Base-by-base conservation (phyloP, 2,113 vertebrate species). In the Setophaga kirtlandii region DNA sequence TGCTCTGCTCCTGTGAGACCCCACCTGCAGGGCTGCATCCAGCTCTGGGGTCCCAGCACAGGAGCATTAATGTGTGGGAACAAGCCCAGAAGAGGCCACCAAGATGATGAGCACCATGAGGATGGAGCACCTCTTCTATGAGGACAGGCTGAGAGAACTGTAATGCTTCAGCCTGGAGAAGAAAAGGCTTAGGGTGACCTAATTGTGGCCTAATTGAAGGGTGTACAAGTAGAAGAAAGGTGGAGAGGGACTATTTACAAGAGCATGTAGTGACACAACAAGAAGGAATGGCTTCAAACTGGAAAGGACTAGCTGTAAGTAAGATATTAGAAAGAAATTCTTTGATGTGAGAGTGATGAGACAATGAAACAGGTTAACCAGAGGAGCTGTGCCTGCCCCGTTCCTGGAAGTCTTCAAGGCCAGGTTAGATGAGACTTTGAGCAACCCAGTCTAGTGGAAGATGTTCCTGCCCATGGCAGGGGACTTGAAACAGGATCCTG, bases 41-140 rank as follows among this genome's bases (percentile, higher is more conserved):
- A 53, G 27, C 13, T 18, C 68, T 55, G 39, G 47, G n/a, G 2
- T 9, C 8, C n/a, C 82, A 75, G n/a, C 30, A 85, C 19, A 56
- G 50, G 6, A 37, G 42, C 24, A 22, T 1, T 0, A 4, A 31
- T 1, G 2, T 37, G 17, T 7, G 35, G 11, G 9, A 52, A 2
- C 1, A 1, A 52, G 31, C 23, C 46, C 37, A 59, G 37, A 44
- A 9, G 22, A 23, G 18, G 37, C 4, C 53, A 37, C 22, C 33
- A 37, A 33, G 33, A 22, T 18, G 18, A 44, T 60, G 3, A 77
- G 39, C n/a, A n/a, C n/a, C n/a, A n/a, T n/a, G 46, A 4, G 12
- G 18, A 18, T 44, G 33, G 12, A 23, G 8, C 4, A 46, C 4
- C 22, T 69, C 46, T 53, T 19, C 27, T 24, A 2, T 0, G 1